phyloP scores from a whole-genome alignment of 1,140 invertebrate species.

The Notospermus geniculatus region DNA sequence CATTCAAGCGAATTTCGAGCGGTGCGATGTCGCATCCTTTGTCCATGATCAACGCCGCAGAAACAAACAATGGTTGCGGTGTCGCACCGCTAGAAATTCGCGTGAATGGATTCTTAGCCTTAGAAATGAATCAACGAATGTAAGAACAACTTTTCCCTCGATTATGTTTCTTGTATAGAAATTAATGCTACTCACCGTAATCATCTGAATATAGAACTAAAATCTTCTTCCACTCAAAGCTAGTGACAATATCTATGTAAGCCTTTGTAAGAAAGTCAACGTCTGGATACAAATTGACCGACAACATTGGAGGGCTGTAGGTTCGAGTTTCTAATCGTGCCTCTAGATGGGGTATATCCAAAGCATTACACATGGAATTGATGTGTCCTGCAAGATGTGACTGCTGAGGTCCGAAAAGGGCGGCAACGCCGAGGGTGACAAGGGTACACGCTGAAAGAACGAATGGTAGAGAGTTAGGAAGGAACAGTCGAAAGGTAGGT shows the following conservation, averaged over 20 bases:
- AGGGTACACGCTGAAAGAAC: conserved; percentile 77
- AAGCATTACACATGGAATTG: conserved; percentile 92
- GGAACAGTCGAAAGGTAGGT: too few species aligned
- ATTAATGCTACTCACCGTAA: conserved; percentile 63
- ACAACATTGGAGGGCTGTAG: conserved; percentile 65
- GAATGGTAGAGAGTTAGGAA: background rate
- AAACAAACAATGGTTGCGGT: too few species aligned
- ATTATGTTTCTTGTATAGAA: too few species aligned
- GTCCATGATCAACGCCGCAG: too few species aligned
- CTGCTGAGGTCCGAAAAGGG: conserved; percentile 90
- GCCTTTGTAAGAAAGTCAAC: conserved; percentile 85
- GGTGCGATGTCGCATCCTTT: too few species aligned
- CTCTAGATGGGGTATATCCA: conserved; percentile 93
- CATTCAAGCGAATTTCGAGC: too few species aligned
- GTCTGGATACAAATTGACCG: conserved; percentile 92
- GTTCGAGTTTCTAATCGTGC: conserved; percentile 70
- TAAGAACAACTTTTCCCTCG: too few species aligned
- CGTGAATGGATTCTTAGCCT: too few species aligned
- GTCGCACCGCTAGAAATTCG: too few species aligned
- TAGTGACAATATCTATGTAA: conserved; percentile 83
- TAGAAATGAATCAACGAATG: too few species aligned
- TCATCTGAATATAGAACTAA: conserved; percentile 95
- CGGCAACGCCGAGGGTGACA: conserved; percentile 80
- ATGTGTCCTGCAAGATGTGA: conserved; percentile 86
- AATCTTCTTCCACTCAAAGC: conserved; percentile 89